phyloP scores from a whole-genome alignment of 2,888 invertebrate genomes.

The Ochlodes sylvanus region DNA sequence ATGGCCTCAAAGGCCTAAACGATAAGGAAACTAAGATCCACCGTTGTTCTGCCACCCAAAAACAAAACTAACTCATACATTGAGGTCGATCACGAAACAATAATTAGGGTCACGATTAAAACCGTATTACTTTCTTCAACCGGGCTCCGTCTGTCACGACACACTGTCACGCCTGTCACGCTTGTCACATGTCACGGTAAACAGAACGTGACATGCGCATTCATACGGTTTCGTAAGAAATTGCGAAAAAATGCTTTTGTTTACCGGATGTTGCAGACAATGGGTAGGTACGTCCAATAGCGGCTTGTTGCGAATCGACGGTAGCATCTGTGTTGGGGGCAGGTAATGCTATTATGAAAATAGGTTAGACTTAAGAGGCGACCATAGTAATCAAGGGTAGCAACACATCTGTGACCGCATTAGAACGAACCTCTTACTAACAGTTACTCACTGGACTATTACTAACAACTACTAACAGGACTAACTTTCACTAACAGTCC shows the following conservation, averaged over 20 bases:
- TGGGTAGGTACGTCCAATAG: background rate
- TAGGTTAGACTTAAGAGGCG: too few species aligned
- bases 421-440: too few species aligned
- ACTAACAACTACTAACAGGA: too few species aligned
- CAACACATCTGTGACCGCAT: too few species aligned
- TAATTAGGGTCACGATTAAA: slow-evolving; percentile 13
- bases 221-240: slow-evolving; percentile 21
- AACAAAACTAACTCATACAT: background rate
- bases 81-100: slow-evolving; percentile 4
- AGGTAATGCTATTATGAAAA: too few species aligned
- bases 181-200: slow-evolving; percentile 31
- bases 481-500: too few species aligned
- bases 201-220: slow-evolving; percentile 17
- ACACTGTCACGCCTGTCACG: slow-evolving; percentile 7
- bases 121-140: background rate
- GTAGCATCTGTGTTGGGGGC: background rate
- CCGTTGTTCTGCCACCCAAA: too few species aligned
- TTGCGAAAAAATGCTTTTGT: slow-evolving; percentile 34
- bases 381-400: too few species aligned
- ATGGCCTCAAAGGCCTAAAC: too few species aligned
- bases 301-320: background rate
- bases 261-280: slow-evolving; percentile 23
- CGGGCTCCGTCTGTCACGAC: slow-evolving; percentile 15
- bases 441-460: too few species aligned
- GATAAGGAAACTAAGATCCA: too few species aligned